Evolutionary conservation across 2,113 vertebrate genomes (phyloP).

Genomic region (Psammodynastes pulverulentus): DNA sequence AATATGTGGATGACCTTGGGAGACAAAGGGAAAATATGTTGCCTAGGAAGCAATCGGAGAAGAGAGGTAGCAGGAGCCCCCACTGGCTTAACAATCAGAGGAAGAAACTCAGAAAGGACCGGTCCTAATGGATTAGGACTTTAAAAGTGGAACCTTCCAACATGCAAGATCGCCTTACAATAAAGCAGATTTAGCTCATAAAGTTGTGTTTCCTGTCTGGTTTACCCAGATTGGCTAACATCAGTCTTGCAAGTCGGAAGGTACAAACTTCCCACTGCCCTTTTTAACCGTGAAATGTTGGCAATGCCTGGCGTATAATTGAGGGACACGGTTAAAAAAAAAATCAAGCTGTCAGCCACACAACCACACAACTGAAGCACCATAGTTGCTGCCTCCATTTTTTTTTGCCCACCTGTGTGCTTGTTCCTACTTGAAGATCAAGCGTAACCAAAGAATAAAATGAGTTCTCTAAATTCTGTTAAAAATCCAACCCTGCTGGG

Average conservation of each 20-base stretch:
- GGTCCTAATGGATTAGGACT: background rate
- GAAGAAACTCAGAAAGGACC: background rate
- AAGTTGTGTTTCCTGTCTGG: background rate
- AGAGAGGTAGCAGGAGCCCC: background rate
- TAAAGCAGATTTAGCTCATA: background rate
- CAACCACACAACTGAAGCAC: background rate
- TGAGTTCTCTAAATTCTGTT: background rate
- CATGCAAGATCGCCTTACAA: background rate
- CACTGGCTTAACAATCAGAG: background rate
- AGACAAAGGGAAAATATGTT: background rate
- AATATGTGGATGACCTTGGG: background rate
- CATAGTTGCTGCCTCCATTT: background rate
- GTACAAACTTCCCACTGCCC: background rate
- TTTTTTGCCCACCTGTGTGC: background rate
- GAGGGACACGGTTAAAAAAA: background rate
- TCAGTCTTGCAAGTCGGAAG: background rate
- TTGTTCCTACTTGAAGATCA: background rate
- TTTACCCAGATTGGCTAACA: background rate
- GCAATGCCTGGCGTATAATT: background rate
- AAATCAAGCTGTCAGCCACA: background rate
- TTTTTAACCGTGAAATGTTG: background rate
- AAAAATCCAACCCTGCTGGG: background rate
- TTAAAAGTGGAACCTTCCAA: background rate
- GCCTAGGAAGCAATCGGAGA: background rate
- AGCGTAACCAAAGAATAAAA: background rate